Percentiles rank a stretch among this genome's conserved stretches.
Evolutionary conservation across 2,888 invertebrate genomes (phyloP).

Genomic region (Stomorhina lunata): DNA sequence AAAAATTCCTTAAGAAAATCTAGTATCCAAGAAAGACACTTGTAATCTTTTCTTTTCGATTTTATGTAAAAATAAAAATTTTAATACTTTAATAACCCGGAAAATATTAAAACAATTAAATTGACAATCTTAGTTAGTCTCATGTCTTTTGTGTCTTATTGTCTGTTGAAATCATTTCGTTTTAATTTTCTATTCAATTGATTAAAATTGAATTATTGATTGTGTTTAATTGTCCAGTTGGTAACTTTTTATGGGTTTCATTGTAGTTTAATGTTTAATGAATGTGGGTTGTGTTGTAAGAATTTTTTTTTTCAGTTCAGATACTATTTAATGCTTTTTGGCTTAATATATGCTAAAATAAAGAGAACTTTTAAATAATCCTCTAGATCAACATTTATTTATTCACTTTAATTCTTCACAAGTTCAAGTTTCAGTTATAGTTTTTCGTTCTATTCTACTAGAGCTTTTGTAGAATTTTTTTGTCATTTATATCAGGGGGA

Average conservation of each 20-base stretch:
- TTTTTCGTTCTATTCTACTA: background rate
- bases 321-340: no score
- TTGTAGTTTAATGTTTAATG: background rate
- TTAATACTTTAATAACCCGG: slow-evolving; percentile 55
- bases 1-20: no score
- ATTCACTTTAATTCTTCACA: background rate
- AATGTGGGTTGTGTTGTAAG: slow-evolving; percentile 35
- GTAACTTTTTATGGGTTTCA: background rate
- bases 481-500: slow-evolving; percentile 40
- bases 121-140: slow-evolving; percentile 26
- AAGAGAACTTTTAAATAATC: slow-evolving; percentile 9
- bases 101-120: slow-evolving; percentile 44
- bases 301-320: no score
- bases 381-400: slow-evolving; percentile 7
- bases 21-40: no score
- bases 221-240: slow-evolving; percentile 25
- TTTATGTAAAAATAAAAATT: background rate
- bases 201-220: slow-evolving; percentile 15
- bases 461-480: background rate
- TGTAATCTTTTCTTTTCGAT: background rate
- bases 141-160: no score
- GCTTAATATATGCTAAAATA: background rate
- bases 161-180: background rate
- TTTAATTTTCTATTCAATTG: background rate
- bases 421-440: background rate